Percentiles rank a stretch among this genome's conserved stretches.
phyloP scores from a whole-genome alignment of 2,113 vertebrate species.

The Phrynosoma platyrhinos region DNA sequence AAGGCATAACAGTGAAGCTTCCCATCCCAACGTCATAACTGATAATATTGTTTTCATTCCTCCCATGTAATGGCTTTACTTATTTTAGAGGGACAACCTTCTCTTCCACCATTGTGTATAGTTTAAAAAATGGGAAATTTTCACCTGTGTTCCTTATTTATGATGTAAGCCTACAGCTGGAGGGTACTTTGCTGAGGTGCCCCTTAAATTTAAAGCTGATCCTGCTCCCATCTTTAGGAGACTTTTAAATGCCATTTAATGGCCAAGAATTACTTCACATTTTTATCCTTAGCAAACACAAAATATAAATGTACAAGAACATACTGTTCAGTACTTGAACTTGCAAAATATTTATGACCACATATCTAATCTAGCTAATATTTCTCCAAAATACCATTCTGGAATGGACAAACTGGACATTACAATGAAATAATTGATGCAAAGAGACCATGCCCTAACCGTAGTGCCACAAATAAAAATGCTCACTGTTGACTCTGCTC shows the following conservation, averaged over 20 bases:
- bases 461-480: neutral
- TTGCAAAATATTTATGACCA: neutral
- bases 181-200: neutral
- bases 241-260: neutral
- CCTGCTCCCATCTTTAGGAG: neutral
- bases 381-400: neutral
- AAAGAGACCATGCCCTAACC: neutral
- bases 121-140: too few species aligned
- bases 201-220: neutral
- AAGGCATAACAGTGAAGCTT: too few species aligned
- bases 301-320: neutral
- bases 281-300: neutral
- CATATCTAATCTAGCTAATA: neutral
- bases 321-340: neutral
- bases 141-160: too few species aligned
- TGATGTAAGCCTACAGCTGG: neutral
- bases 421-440: neutral
- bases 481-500: neutral
- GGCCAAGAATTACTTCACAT: neutral
- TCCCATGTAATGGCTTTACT: too few species aligned
- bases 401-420: neutral
- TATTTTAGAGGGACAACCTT: too few species aligned
- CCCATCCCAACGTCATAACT: too few species aligned
- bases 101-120: too few species aligned
- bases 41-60: too few species aligned